Base-by-base conservation (phyloP, 2,888 invertebrate genomes). In the Orthosia incerta region DNA sequence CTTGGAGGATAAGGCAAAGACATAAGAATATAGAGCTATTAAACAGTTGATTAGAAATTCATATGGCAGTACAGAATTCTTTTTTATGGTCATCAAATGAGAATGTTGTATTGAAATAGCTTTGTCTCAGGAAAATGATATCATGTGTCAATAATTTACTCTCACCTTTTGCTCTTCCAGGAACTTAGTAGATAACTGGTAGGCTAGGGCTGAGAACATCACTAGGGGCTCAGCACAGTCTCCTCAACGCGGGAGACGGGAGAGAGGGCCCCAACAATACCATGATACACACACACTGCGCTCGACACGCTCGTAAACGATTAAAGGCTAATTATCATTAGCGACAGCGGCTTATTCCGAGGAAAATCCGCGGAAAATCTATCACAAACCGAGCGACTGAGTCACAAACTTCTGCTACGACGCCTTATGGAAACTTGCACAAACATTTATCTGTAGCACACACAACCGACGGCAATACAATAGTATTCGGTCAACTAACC, bases 131-230 rank as follows among this genome's bases (percentile, higher is more conserved):
- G 4, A 39, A 31, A 23, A 48, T 15, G 11, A 18, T 26, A 31
- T 57, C 5, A 23, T 11, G 51, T 12, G 50, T 45, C 7, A 46
- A n/a, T 50, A 56, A 46, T 13, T 51, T 31, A 68, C 45, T 75
- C 87, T 88, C 75, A 95, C 95, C 93, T 95, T 95, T 77, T 94
- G 91, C 87, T 96, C 94, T 82, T 95, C 95, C 62, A 94, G 85
- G 87, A 96, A 96, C 83, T 93, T 94, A 55, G 93, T 93, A 72
- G 96, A 96, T 77, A 96, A 90, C 87, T 95, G 93, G 85, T 96
- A 95, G 20, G 96, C 95, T 81, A 96, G 86, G 18, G 92, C 93
- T 53, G 95, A 94, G 90, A 96, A 94, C 96, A 96, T 96, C 85
- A 91, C 93, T 91, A 73, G 79, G 77, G 84, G 72, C 85, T 89